Percentiles rank a stretch among this genome's conserved stretches.
phyloP scores from a whole-genome alignment of 2,113 vertebrate species.

The Lasiurus cinereus region DNA sequence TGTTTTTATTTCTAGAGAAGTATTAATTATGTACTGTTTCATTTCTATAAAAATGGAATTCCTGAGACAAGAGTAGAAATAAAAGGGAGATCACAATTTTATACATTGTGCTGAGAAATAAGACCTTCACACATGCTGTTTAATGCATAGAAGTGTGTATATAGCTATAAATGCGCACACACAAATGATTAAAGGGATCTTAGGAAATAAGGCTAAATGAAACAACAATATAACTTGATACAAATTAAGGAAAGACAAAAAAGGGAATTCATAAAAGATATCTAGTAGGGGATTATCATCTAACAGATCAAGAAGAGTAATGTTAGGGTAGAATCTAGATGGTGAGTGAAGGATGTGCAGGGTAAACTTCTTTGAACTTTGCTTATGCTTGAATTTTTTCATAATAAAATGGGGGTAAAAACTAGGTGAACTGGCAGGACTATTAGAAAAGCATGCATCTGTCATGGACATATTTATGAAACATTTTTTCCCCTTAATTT shows the following conservation, averaged over 20 bases:
- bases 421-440: background rate
- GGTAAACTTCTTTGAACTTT: slow-evolving; percentile 35
- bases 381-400: slow-evolving; percentile 16
- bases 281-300: background rate
- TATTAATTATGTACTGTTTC: slow-evolving; percentile 10
- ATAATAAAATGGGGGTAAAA: slow-evolving; percentile 46
- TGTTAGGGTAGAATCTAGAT: background rate
- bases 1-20: background rate
- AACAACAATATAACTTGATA: slow-evolving; percentile 3
- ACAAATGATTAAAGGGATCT: background rate
- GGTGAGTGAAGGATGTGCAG: background rate
- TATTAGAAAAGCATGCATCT: background rate
- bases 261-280: background rate
- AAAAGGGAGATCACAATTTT: slow-evolving; percentile 55
- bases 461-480: slow-evolving; percentile 1
- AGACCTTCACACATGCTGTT: slow-evolving; percentile 87
- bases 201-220: background rate
- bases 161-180: rapidly evolving
- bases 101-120: slow-evolving; percentile 91
- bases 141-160: slow-evolving; percentile 90
- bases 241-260: slow-evolving; percentile 27
- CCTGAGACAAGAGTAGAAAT: background rate
- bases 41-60: slow-evolving; percentile 67
- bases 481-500: slow-evolving; percentile 8
- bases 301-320: background rate